Evolutionary conservation across 2,888 invertebrate genomes (phyloP), one percentile per base, ranked within the genome.

Genomic region (Hemaris fuciformis): DNA sequence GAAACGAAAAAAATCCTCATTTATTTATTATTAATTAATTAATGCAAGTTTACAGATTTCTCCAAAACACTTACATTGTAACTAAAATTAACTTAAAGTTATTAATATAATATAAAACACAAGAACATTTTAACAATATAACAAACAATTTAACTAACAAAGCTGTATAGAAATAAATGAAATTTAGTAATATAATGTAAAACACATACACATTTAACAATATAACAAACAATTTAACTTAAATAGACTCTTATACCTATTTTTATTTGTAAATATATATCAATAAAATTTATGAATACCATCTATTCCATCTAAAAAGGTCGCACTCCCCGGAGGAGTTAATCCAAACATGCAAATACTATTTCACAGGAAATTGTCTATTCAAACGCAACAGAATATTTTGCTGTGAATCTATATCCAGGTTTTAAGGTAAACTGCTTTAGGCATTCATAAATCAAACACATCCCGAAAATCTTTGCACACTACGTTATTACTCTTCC

Each of bases 391-490:
- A 23, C 23, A 25, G 10, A 20, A 2, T 13, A 10, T n/a, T 13
- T 38, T 38, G 10, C 38, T 13, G n/a, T 38, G 46, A 46, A 46
- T 46, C 23, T 46, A 46, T 22, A 45, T 45, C n/a, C 5, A 46
- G 46, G 46, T 6, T n/a, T 46, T 23, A 20, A 46, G 46, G 46
- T 25, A 46, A 46, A 46, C 46, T 46, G 23, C 46, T 23, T 46
- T 46, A 46, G 42, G 5, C 23, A 25, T 31, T 10, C 38, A 48
- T 48, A 60, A 60, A 60, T 60, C 60, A 60, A 41, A 34, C 48
- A 18, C 1, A 15, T 38, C 20, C 18, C 20, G 25, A 48, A 48
- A 48, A 23, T 46, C 20, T 45, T n/a, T 6, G 8, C 1, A 31
- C n/a, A 38, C 8, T 31, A 22, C 38, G 38, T 23, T 42, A 56